Base-by-base conservation (phyloP, 2,888 invertebrate species). In the Epinotia nisella region DNA sequence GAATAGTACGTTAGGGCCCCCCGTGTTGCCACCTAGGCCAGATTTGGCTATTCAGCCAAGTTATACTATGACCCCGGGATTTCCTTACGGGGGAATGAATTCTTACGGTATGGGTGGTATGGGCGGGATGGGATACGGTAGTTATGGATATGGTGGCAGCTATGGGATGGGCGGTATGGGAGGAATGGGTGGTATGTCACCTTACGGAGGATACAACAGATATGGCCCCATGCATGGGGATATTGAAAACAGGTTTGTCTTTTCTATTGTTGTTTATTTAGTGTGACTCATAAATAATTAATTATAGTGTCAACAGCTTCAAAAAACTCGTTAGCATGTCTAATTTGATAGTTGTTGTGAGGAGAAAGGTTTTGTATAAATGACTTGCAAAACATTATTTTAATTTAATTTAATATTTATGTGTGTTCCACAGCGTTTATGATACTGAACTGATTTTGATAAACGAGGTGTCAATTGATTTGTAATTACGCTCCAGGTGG, bases 241-340 rank as follows among this genome's bases (percentile, higher is more conserved):
- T 83, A 92, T 94, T 74, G 96, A 96, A 88, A 95, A 94, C 87
- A 94, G 96, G 94, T 95, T 83, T 77, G 79, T 77, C 4, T 51
- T 53, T 19, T 21, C 49, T 49, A 49, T n/a, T 15, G 3, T 9
- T 21, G 35, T 55, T 7, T 55, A 24, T 35, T 29, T 39, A 35
- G 10, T 39, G 2, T 29, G 11, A 1, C 35, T 58, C 2, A 15
- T 15, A 58, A 3, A 19, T 21, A 15, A 1, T 7, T 49, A 7
- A 41, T 41, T 11, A 13, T 41, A 13, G 41, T 53, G 53, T 19
- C 53, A 53, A 53, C 19, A 41, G 11, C 11, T 41, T 41, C 4
- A 45, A 15, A 45, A 15, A 1, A 15, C 13, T 45, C 4, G 15
- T 45, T 45, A 15, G 4, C 13, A 45, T 35, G 9, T 35, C 9